These are phyloP conservation scores for Onychomys torridus DNA, from an alignment of 2,797 vertebrate genomes.

Conservation along the genomic window DNA sequence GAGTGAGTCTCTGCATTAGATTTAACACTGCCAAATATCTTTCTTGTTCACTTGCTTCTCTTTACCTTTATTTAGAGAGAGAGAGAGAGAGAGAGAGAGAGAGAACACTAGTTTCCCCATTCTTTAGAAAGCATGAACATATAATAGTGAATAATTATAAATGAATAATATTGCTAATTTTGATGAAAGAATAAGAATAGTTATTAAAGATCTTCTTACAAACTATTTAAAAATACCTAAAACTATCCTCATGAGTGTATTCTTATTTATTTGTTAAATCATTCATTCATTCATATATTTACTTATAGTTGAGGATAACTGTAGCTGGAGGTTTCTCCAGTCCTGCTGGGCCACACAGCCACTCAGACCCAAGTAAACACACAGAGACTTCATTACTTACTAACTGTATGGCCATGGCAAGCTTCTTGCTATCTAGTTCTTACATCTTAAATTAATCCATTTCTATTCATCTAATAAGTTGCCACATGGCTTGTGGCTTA, in stretches of 20 bases:
- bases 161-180: neutral
- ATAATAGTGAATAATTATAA: neutral
- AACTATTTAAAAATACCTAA: constrained; percentile 6
- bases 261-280: neutral
- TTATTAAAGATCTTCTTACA: neutral
- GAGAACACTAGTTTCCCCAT: neutral
- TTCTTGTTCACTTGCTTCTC: neutral
- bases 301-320: neutral
- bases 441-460: too few relatives aligned
- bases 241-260: neutral
- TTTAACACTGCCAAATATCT: neutral
- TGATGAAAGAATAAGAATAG: neutral
- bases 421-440: too few relatives aligned
- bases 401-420: too few relatives aligned
- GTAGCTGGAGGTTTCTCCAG: too few relatives aligned
- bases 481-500: too few relatives aligned
- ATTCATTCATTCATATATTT: neutral
- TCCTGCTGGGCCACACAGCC: too few relatives aligned
- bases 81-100: too few relatives aligned
- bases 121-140: neutral
- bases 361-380: too few relatives aligned
- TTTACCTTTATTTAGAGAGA: neutral
- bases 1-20: neutral
- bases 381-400: too few relatives aligned
- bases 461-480: too few relatives aligned